Conservation (phyloP, 2,113 vertebrate species). For the Peromyscus maniculatus region DNA sequence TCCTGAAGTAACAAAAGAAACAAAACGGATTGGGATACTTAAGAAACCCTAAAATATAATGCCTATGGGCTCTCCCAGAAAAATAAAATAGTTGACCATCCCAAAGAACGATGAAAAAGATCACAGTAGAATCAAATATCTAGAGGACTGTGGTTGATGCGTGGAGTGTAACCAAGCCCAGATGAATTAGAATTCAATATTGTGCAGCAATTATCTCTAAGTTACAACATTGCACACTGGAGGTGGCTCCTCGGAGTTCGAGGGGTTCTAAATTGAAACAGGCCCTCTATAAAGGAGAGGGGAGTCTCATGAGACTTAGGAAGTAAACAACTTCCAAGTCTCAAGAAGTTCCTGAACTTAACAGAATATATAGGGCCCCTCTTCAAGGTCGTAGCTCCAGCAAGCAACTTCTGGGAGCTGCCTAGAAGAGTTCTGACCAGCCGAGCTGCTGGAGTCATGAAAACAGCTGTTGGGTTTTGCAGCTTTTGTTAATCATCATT, state of each 20-base stretch:
- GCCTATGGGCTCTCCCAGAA: not conserved
- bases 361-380: not conserved
- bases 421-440: not conserved
- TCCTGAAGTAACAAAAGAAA: conserved; percentile 17
- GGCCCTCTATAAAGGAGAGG: not conserved
- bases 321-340: not conserved
- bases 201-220: not conserved
- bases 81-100: not conserved
- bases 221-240: not conserved
- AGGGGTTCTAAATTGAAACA: not conserved
- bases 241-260: not conserved
- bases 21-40: not conserved
- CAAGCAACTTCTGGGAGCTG: not conserved
- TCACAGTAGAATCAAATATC: not conserved
- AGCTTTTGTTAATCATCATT: not conserved
- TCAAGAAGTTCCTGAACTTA: not conserved
- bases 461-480: not conserved
- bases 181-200: conserved; percentile 19
- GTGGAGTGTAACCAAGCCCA: not conserved
- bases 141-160: not conserved
- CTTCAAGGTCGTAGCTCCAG: not conserved
- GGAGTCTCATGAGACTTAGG: not conserved
- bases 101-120: conserved; percentile 1
- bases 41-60: not conserved
- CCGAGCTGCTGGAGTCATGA: not conserved